Evolutionary conservation across 2,888 invertebrate genomes (phyloP), one percentile per base, ranked within the genome.

Genomic region (Encarsia formosa): DNA sequence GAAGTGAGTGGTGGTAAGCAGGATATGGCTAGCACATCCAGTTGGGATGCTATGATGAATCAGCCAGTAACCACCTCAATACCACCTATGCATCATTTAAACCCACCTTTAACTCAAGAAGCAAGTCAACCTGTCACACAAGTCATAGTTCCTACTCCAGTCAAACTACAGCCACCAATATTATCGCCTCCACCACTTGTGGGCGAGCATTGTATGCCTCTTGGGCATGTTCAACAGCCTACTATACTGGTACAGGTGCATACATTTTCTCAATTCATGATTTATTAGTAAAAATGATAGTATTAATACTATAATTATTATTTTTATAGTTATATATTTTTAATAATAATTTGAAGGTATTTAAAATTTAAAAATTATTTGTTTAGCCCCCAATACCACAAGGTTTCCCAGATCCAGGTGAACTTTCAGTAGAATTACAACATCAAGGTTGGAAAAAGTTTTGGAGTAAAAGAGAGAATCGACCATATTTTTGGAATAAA

Each of bases 401-500:
- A 31, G 71, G 68, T 29, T 65, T 64, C 38, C 75, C 65, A 59
- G 66, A 75, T 5, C 76, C 75, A 49, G 70, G 69, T n/a, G 77
- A 76, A 66, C 73, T 88, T 44, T 84, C 86, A 4, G 76, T 79
- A 13, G 87, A 87, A 67, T 73, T 88, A 40, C 76, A 85, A 6
- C 88, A 90, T 68, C 91, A 91, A 69, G 97, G 96, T 5, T 97
- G 97, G 97, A 84, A 94, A 56, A 93, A 91, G 66, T 95, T 91
- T 74, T 97, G 96, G 96, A 96, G 95, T 18, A 91, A 93, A 69
- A 79, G 96, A 48, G 96, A 97, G 75, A 93, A 90, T 70, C 80
- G 96, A 23, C 93, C 93, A 2, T 97, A 97, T 74, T 97, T 90
- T 76, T 97, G 95, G 91, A 97, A 97, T 73, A 94, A 94, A 77